Evolutionary conservation across 2,888 invertebrate species (phyloP).

Genomic region (Drosophila barbarae): DNA sequence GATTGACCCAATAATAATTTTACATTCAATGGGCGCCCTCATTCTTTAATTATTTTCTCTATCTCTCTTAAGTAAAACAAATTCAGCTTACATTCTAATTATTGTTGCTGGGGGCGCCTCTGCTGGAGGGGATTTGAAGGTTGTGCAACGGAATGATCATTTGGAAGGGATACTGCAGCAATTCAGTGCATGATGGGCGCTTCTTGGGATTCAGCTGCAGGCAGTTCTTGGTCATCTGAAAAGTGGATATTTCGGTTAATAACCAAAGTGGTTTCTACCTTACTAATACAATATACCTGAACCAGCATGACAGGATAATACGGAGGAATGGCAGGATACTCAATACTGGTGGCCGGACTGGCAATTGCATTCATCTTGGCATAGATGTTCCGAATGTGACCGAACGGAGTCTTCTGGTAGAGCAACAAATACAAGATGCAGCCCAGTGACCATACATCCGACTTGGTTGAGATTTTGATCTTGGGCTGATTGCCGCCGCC

Average conservation of each 20-base stretch:
- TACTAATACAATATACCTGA: slow-evolving; percentile 66
- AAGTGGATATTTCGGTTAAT: neutral
- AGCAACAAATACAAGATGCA: slow-evolving; percentile 96
- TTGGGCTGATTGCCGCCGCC: slow-evolving; percentile 80
- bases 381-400: slow-evolving; percentile 86
- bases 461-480: slow-evolving; percentile 90
- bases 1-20: neutral
- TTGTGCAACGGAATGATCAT: slow-evolving; percentile 79
- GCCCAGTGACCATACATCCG: slow-evolving; percentile 98
- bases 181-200: slow-evolving; percentile 77
- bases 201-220: slow-evolving; percentile 78
- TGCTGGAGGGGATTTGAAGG: slow-evolving; percentile 54
- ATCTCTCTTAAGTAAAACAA: slow-evolving; percentile 4
- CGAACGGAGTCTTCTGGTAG: slow-evolving; percentile 94
- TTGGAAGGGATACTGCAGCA: slow-evolving; percentile 79
- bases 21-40: neutral
- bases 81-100: slow-evolving; percentile 20
- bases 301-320: slow-evolving; percentile 80
- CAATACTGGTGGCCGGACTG: slow-evolving; percentile 86
- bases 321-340: slow-evolving; percentile 84
- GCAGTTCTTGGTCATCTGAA: slow-evolving; percentile 78
- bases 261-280: neutral
- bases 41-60: neutral
- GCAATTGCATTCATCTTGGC: slow-evolving; percentile 89
- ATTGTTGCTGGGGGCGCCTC: slow-evolving; percentile 7